A percentile compares a stretch with the other conserved stretches of the same genome.
phyloP scores from a whole-genome alignment of 2,888 invertebrate species.

The Brachyptera risi region DNA sequence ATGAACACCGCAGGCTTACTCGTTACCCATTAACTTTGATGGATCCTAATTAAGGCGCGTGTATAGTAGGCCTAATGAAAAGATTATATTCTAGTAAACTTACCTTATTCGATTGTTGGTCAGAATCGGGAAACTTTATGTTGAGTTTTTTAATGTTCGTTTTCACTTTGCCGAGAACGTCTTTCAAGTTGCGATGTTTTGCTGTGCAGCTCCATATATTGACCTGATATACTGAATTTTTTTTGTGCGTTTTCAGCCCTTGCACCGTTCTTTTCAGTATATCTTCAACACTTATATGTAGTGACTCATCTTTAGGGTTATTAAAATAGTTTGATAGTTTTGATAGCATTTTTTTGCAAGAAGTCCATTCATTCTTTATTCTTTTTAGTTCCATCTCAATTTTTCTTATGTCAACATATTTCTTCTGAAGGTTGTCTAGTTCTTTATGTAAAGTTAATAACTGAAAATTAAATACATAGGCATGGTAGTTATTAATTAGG shows the following conservation, averaged over 20 bases:
- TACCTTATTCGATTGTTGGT: no score
- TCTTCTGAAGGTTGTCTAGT: background rate
- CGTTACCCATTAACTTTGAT: no score
- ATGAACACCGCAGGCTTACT: no score
- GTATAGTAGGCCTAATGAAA: no score
- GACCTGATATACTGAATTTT: background rate
- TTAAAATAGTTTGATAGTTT: background rate
- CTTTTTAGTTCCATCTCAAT: background rate
- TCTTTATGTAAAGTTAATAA: background rate
- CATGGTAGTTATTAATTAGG: no score
- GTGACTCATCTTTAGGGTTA: background rate
- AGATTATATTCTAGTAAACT: no score
- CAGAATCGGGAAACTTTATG: no score
- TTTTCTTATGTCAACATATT: background rate
- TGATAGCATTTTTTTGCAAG: background rate
- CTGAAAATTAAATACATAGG: background rate
- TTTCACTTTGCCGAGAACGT: background rate
- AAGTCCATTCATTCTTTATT: background rate
- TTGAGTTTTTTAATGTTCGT: no score
- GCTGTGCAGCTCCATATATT: background rate
- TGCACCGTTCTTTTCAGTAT: background rate
- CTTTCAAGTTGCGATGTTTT: background rate
- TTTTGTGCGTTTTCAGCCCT: background rate
- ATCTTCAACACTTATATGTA: background rate
- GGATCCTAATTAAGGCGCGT: no score